Evolutionary conservation across 2,113 vertebrate genomes (phyloP), one percentile per base, ranked within the genome.

Genomic region (Lethenteron reissneri): DNA sequence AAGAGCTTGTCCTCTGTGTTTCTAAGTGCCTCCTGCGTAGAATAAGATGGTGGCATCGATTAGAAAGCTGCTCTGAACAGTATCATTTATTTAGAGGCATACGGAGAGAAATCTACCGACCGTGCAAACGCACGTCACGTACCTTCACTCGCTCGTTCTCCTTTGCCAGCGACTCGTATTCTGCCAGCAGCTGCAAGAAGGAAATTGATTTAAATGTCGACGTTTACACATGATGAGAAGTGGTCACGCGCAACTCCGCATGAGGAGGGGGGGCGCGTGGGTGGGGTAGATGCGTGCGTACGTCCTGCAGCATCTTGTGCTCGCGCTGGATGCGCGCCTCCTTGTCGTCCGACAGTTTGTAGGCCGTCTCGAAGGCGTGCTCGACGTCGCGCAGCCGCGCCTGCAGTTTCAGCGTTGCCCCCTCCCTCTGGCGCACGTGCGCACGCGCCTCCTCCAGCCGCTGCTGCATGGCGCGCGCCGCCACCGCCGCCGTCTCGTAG

Each of bases 291-390:
- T 41, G 41, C 41, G 41, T 41, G 41, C 90, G 87, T 78, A 97
- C 94, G 10, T 95, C 86, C 75, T 92, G 88, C 79, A 95, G 87
- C 86, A 89, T 90, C 75, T 82, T 87, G 79, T 83, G 84, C 78
- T 96, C 90, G 56, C 87, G 82, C 73, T 87, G 86, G 3, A 84
- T 79, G 73, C 78, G 81, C 0, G 82, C 80, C 71, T 92, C 88
- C 77, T 85, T 87, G 62, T 90, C 87, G 57, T 88, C 86, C 0
- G 86, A 82, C n/a, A 88, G 82, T 73, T 80, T 87, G 76, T 84
- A 82, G 69, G 84, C 80, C 12, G 82, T 84, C 72, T 87, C 84
- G 71, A 84, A 79, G 0, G 82, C 83, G 70, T 87, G 87, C 79
- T 96, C 85, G 58, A 89, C 79, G 72, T 90, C 87, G 69, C 73